Evolutionary conservation across 1,140 invertebrate species (phyloP), one percentile per base, ranked within the genome.

Genomic region (Orchestia grillus): DNA sequence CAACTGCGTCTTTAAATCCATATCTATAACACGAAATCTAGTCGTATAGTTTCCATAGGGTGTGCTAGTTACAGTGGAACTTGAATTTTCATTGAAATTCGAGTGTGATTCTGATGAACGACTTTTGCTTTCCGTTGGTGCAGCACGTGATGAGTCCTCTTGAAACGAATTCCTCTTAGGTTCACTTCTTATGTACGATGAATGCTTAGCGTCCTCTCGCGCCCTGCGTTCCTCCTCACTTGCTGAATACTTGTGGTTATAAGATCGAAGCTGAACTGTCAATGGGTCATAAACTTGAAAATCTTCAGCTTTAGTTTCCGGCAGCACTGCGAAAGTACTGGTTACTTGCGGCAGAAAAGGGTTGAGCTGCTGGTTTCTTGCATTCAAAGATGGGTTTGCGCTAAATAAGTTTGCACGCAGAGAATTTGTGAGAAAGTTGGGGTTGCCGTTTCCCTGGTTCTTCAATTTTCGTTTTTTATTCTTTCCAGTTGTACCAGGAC

Each of bases 281-380:
- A 94, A 4, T 0, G 92, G 92, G 36, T 94, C 92, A 94, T 94
- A 45, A 8, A 44, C 44, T 44, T 94, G 6, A 45, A 94, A 94
- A 94, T 94, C 92, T 40, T 94, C 92, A 45, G 92, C 92, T 47
- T 94, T 94, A 6, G 92, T 94, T 94, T 94, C 92, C 4, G 92
- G 92, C 92, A 94, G 44, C 92, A 94, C 47, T 8, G 92, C 92
- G 40, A 94, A 94, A 23, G 92, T 94, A n/a, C 88, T 28, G 44
- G 88, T 77, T 77, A 28, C 28, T 77, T 90, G 88, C 4, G 88
- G 88, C 88, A 28, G 88, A 23, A 36, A 43, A 41, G 88, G 0
- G 15, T 36, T 90, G 11, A 77, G 42, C 88, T 11, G 43, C 36
- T 41, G 88, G 15, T 6, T 90, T 42, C 41, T 41, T 19, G 43